These are phyloP conservation scores for Peromyscus attwateri DNA, from an alignment of 2,797 vertebrate genomes.

Conservation along the genomic window DNA sequence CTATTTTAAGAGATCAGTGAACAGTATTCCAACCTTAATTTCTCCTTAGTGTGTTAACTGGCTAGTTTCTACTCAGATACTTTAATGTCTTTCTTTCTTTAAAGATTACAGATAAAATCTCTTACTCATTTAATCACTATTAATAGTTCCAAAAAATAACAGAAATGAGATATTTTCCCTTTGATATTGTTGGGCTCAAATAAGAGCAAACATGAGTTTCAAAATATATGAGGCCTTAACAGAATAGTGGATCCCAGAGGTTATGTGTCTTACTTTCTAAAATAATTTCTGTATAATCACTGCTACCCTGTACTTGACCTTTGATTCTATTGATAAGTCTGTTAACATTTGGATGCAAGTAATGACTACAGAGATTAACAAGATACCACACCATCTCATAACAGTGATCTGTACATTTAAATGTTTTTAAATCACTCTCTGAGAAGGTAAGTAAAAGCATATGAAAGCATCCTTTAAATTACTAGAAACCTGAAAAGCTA, in stretches of 20 bases:
- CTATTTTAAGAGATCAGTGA: conserved; percentile 76
- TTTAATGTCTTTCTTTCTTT: conserved; percentile 56
- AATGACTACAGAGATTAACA: background rate
- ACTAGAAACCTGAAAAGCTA: background rate
- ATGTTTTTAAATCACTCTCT: background rate
- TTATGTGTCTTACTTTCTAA: conserved; percentile 14
- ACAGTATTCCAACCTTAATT: conserved; percentile 70
- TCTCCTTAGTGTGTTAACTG: conserved; percentile 61
- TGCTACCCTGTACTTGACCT: background rate
- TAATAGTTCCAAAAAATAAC: conserved; percentile 61
- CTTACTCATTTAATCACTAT: conserved; percentile 71
- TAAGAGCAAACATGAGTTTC: conserved; percentile 57
- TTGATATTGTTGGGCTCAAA: conserved; percentile 66
- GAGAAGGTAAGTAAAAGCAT: conserved; percentile 25
- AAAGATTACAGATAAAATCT: conserved; percentile 68
- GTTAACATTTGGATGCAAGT: conserved; percentile 26
- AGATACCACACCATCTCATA: background rate
- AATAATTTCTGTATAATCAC: background rate
- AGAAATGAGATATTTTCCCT: conserved; percentile 60
- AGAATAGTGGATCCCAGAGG: conserved; percentile 24
- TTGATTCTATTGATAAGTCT: background rate
- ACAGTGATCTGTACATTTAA: background rate
- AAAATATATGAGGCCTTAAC: conserved; percentile 51
- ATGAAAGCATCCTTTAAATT: conserved; percentile 30
- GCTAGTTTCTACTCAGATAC: conserved; percentile 60